Conservation (phyloP, 2,888 invertebrate species). For the Ophioninae sp. region DNA sequence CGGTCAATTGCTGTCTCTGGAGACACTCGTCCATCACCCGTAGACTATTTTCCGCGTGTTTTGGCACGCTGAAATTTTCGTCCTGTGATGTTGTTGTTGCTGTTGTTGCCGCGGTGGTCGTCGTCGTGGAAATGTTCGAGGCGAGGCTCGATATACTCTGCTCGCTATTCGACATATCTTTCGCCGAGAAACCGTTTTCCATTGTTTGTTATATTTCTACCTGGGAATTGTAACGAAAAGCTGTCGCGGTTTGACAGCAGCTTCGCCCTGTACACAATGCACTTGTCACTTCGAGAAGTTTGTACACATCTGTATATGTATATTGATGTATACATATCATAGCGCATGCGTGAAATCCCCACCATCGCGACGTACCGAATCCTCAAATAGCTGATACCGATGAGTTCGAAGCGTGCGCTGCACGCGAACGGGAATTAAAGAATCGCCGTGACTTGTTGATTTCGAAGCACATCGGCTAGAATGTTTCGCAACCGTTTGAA, state of each 20-base stretch:
- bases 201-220: conserved; percentile 64
- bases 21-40: conserved; percentile 92
- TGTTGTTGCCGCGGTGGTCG: conserved; percentile 72
- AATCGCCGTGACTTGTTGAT: no score
- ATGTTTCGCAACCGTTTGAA: no score
- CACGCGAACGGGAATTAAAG: no score
- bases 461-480: no score
- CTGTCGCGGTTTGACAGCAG: conserved; percentile 49
- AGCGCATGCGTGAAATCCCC: background rate
- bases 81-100: conserved; percentile 85
- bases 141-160: conserved; percentile 76
- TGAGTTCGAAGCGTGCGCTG: no score
- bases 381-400: no score
- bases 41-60: conserved; percentile 91
- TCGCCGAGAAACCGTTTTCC: conserved; percentile 70
- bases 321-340: no score
- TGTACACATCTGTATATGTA: no score
- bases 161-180: conserved; percentile 75
- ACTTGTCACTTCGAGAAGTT: conserved; percentile 32
- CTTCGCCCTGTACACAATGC: conserved; percentile 53
- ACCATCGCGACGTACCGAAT: no score
- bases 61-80: conserved; percentile 89
- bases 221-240: background rate
- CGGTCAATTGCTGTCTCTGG: conserved; percentile 91
- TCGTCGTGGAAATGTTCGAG: conserved; percentile 79